Base-by-base conservation (phyloP, 2,888 invertebrate genomes). In the Zelleria hepariella region DNA sequence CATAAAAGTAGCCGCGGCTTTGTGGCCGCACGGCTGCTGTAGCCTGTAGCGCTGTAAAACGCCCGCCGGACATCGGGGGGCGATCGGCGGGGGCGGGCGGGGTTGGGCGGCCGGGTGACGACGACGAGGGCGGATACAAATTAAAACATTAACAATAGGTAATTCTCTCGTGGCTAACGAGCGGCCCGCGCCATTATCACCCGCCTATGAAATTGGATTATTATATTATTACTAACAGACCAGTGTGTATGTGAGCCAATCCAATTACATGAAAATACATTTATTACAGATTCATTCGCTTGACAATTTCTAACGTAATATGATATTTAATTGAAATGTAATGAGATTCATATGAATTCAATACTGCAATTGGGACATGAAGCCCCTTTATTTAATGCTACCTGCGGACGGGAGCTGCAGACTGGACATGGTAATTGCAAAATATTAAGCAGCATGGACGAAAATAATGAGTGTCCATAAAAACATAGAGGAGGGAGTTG, bases 81-180 rank as follows among this genome's bases (percentile, higher is more conserved):
- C 10, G 51, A 32, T 26, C 58, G 49, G 26, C 58, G 24, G 27
- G 51, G 25, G 5, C 21, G 49, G 49, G 15, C 18, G 55, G 27
- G n/a, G n/a, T n/a, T n/a, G n/a, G n/a, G n/a, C n/a, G n/a, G n/a
- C n/a, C 21, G 24, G 47, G 48, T 10, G 21, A 25, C 21, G 20
- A 48, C 21, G 49, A 42, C 15, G 70, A 70, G 70, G 71, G 71
- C 74, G 73, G 79, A 78, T 74, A 80, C 81, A 82, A 86, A 86
- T 86, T 85, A 83, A 85, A 84, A 82, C 79, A 85, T 83, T 83
- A 82, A 85, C 83, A 83, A 83, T 84, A 82, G 80, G 78, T 82
- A 80, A 85, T 85, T 82, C 80, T 77, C 79, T 72, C 72, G 74
- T 68, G 77, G 76, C 78, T 81, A 84, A 84, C 81, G 80, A 82